phyloP scores from a whole-genome alignment of 1,140 invertebrate genomes.

The Papilio xuthus region DNA sequence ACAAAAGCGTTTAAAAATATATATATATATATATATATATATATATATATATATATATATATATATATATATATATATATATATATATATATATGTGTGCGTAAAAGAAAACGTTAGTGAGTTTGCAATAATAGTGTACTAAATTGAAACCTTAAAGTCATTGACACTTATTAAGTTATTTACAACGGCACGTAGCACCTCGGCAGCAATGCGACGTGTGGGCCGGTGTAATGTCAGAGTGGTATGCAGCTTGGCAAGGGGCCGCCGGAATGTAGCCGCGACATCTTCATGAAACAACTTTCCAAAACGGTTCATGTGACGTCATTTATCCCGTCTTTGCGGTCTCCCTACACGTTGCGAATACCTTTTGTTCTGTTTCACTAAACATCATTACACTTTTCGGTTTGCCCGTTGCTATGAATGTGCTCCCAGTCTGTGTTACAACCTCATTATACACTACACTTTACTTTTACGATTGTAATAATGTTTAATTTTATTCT shows the following conservation, averaged over 20 bases:
- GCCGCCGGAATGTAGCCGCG: constrained; percentile 61
- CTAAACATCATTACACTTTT: constrained; percentile 25
- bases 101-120: neutral
- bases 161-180: constrained; percentile 71
- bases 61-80: too few relatives aligned
- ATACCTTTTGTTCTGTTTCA: constrained; percentile 32
- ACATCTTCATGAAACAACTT: constrained; percentile 76
- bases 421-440: neutral
- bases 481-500: constrained; percentile 20
- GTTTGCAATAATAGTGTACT: neutral
- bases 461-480: constrained; percentile 4
- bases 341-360: neutral
- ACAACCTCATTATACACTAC: constrained; percentile 23
- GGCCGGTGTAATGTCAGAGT: constrained; percentile 62
- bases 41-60: too few relatives aligned
- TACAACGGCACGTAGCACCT: constrained; percentile 56
- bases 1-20: neutral
- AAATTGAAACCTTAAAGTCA: neutral
- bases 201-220: constrained; percentile 50
- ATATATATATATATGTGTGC: too few relatives aligned
- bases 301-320: constrained; percentile 52
- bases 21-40: too few relatives aligned
- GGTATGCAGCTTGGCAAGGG: constrained; percentile 72
- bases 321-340: constrained; percentile 40
- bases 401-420: constrained; percentile 15